Evolutionary conservation across 2,888 invertebrate genomes (phyloP).

Genomic region (Rhamphomyia laevipes): DNA sequence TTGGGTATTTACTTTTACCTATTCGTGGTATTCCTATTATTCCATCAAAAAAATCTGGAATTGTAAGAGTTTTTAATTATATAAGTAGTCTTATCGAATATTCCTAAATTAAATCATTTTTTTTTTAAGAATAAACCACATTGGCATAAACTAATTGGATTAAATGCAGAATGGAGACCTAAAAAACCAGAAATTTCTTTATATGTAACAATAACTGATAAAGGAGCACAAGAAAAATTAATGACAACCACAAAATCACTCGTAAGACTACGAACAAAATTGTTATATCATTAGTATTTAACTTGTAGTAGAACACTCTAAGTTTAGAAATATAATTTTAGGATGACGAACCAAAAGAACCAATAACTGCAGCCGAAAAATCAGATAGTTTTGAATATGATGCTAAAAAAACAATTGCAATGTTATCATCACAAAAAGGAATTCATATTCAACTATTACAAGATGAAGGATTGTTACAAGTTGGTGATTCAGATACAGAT

Average conservation of each 20-base stretch:
- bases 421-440: conserved; percentile 31
- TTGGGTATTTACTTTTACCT: conserved; percentile 59
- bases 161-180: conserved; percentile 44
- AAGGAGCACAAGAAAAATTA: conserved; percentile 18
- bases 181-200: conserved; percentile 50
- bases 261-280: neutral
- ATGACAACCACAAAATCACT: neutral
- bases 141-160: conserved; percentile 52
- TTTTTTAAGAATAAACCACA: conserved; percentile 39
- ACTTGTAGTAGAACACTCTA: no score
- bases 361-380: conserved; percentile 15
- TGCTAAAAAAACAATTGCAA: neutral
- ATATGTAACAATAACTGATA: conserved; percentile 48
- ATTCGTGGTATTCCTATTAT: conserved; percentile 57
- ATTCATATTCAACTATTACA: conserved; percentile 31
- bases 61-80: conserved; percentile 25
- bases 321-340: no score
- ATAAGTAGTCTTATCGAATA: neutral
- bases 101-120: neutral
- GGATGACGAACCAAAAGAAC: conserved; percentile 5
- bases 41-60: conserved; percentile 40
- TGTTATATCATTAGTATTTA: neutral
- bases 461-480: conserved; percentile 31
- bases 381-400: neutral
- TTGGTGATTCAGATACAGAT: conserved; percentile 28